phyloP scores from a whole-genome alignment of 2,888 invertebrate species.

The Oegoconia quadripuncta region DNA sequence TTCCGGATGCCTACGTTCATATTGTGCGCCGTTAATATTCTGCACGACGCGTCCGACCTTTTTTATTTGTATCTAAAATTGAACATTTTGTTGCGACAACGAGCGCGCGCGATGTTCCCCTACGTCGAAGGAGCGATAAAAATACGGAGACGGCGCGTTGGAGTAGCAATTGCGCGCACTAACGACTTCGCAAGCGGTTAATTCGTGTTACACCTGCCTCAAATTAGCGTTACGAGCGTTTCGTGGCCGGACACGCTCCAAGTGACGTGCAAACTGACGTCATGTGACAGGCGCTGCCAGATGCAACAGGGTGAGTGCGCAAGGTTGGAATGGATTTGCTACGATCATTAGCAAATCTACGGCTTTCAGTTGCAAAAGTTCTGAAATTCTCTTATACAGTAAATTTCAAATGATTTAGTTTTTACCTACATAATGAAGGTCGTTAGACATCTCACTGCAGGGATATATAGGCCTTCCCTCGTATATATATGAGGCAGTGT shows the following conservation, averaged over 20 bases:
- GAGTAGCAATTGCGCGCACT: constrained; percentile 53
- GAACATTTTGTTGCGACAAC: constrained; percentile 78
- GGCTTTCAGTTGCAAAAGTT: not conserved
- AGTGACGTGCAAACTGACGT: not conserved
- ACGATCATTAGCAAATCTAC: too few species aligned
- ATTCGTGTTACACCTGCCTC: constrained; percentile 40
- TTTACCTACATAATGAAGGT: too few species aligned
- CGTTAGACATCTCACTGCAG: too few species aligned
- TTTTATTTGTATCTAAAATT: constrained; percentile 80
- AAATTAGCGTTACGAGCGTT: constrained; percentile 30
- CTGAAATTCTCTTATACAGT: not conserved
- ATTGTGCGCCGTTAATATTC: constrained; percentile 78
- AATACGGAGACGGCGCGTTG: constrained; percentile 55
- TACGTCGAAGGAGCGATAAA: constrained; percentile 66
- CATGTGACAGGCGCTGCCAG: not conserved
- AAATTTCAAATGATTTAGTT: too few species aligned
- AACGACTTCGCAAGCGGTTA: constrained; percentile 46
- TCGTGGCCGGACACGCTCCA: constrained; percentile 7
- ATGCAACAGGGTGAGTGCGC: not conserved
- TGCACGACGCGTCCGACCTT: constrained; percentile 75
- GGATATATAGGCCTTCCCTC: too few species aligned
- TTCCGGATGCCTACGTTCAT: constrained; percentile 76
- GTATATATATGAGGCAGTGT: too few species aligned
- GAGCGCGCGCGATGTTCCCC: constrained; percentile 63
- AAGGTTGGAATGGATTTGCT: too few species aligned